Evolutionary conservation across 2,113 vertebrate genomes (phyloP).

Genomic region (Apteryx mantelli): DNA sequence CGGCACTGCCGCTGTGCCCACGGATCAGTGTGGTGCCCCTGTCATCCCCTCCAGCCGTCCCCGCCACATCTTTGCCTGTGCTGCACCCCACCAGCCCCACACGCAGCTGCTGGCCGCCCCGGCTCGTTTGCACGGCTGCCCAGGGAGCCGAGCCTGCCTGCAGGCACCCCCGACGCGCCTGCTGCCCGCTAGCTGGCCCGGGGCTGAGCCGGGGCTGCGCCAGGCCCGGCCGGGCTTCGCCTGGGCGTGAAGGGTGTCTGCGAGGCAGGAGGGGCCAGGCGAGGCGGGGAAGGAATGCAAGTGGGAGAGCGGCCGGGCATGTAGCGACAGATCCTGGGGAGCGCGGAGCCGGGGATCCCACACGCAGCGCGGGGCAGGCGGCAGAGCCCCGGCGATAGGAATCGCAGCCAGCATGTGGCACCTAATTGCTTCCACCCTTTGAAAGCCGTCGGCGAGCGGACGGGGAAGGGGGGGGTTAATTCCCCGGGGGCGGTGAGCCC

Average conservation of each 20-base stretch:
- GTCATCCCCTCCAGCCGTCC: background rate
- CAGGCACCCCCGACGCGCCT: background rate
- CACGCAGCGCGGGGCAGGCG: background rate
- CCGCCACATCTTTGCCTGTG: background rate
- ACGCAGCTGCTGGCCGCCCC: background rate
- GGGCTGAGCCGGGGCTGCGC: background rate
- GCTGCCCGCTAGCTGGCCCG: background rate
- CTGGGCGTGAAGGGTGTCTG: constrained; percentile 54
- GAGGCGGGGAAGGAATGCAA: constrained; percentile 72
- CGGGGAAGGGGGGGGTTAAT: fast-evolving
- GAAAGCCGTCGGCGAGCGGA: background rate
- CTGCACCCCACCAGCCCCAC: background rate
- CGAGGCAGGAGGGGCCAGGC: constrained; percentile 71
- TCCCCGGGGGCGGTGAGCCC: background rate
- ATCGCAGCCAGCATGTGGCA: background rate
- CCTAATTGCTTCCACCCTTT: background rate
- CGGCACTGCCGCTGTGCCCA: too few relatives aligned
- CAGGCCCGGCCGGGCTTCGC: background rate
- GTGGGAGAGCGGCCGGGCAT: constrained; percentile 78
- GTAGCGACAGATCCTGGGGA: constrained; percentile 83
- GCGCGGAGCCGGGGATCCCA: constrained; percentile 42
- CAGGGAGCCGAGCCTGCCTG: background rate
- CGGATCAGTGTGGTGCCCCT: too few relatives aligned
- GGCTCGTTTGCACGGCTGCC: background rate
- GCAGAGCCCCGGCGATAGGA: background rate